Base-by-base conservation (phyloP, 2,888 invertebrate species). In the Cheilosia variabilis region DNA sequence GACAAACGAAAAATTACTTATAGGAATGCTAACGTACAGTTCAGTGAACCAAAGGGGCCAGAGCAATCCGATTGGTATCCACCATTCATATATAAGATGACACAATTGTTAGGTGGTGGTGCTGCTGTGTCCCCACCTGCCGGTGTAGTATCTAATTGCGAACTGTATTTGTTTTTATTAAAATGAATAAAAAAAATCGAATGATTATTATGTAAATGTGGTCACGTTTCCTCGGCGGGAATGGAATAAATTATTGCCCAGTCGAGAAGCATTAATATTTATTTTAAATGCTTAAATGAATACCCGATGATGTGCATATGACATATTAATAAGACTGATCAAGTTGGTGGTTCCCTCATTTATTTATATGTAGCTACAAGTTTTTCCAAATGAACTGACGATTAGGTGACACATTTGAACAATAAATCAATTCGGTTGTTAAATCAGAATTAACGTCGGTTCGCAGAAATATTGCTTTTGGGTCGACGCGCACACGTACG, bases 291-390 rank as follows among this genome's bases (percentile, higher is more conserved):
- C 66, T 71, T 27, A 68, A 75, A 71, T 73, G 68, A 83, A 73
- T 47, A 55, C 27, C 17, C 71, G 72, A 76, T 72, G 86, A 81
- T 81, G 81, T 73, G 76, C 57, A 60, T 80, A 72, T 72, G 81
- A 81, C 76, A 86, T 77, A 81, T 86, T 86, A 81, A 81, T 86
- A 76, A 71, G 66, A 72, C 72, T 72, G 76, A 86, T 80, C 76
- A 76, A 34, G 81, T 65, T 60, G 63, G 75, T 79, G 62, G 69
- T 57, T 81, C 55, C 27, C 9, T 71, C 53, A 41, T 55, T 50
- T 58, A 45, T 55, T 47, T 34, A 43, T 17, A 41, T 0, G 13
- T 4, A 31, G 9, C 9, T 31, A 37, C 37, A 13, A 4, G 10
- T 37, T 41, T 62, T 41, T 71, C 68, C 17, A 55, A 37, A 45